These are phyloP conservation scores for Lethenteron camtschaticum DNA, from an alignment of 2,113 vertebrate genomes.

Conservation along the genomic window DNA sequence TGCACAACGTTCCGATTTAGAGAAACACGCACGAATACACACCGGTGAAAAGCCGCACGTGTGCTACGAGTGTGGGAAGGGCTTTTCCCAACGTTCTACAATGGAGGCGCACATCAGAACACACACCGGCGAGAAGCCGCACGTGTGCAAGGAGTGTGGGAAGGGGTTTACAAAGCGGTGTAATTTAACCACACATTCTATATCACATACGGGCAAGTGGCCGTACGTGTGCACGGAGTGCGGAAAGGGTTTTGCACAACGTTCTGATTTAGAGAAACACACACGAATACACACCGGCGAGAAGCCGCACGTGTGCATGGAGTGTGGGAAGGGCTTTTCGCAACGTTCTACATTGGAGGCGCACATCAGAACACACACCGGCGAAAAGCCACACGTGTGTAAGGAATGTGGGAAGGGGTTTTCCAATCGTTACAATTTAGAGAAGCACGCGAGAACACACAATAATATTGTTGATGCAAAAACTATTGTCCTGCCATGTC, in stretches of 20 bases:
- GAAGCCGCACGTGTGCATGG: neutral
- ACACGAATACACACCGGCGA: conserved; percentile 3
- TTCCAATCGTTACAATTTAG: neutral
- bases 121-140: neutral
- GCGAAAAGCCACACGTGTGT: neutral
- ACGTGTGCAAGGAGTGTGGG: conserved; percentile 1
- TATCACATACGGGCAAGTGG: neutral
- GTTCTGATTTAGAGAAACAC: conserved; percentile 17
- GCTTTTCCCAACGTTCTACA: neutral
- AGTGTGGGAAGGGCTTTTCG: neutral
- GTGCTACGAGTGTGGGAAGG: neutral
- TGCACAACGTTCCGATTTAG: neutral
- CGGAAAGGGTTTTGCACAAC: conserved; percentile 22
- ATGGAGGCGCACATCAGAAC: conserved; percentile 1
- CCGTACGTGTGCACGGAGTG: conserved; percentile 20
- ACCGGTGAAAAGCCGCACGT: neutral
- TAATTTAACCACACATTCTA: neutral
- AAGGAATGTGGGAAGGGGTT: neutral
- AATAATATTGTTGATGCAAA: too few species aligned
- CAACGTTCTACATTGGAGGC: neutral
- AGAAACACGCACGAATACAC: neutral
- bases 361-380: conserved; percentile 1
- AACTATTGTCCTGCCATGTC: too few species aligned
- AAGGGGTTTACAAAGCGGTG: neutral
- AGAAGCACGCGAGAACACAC: too few species aligned